Evolutionary conservation across 2,113 vertebrate genomes (phyloP).

Genomic region (Elanoides forficatus): DNA sequence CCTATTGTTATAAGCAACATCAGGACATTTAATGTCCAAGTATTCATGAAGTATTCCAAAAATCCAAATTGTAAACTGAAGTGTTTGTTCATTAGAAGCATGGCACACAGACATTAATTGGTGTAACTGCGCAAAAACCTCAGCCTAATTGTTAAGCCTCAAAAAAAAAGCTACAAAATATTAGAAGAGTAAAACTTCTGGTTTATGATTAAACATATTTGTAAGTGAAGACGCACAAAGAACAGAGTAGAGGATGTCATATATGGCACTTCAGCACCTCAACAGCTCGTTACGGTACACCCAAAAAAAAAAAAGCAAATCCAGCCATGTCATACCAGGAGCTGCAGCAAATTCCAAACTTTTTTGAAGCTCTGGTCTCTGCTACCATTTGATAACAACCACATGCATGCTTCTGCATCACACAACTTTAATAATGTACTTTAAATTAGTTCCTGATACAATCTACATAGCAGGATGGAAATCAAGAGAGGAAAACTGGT

Average conservation of each 20-base stretch:
- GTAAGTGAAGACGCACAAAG: not conserved
- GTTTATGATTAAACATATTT: not conserved
- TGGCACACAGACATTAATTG: not conserved
- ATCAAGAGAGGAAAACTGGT: not conserved
- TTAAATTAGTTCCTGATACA: conserved; percentile 9
- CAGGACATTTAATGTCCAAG: not conserved
- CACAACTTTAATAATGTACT: not conserved
- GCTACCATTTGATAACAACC: conserved; percentile 17
- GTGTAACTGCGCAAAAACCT: not conserved
- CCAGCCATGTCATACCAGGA: not conserved
- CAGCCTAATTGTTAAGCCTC: not conserved
- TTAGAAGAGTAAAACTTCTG: not conserved
- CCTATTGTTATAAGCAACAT: not conserved
- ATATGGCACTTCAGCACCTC: not conserved
- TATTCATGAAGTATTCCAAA: not conserved
- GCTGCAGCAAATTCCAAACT: not conserved
- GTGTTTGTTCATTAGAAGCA: not conserved
- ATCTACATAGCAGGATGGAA: not conserved
- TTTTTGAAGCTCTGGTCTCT: not conserved
- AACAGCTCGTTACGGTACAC: not conserved
- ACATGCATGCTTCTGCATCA: not conserved
- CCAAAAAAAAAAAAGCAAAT: not conserved
- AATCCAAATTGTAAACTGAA: not conserved
- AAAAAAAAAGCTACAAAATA: not conserved
- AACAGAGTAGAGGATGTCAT: not conserved